phyloP scores from a whole-genome alignment of 2,888 invertebrate genomes.

The Rhagonycha fulva region DNA sequence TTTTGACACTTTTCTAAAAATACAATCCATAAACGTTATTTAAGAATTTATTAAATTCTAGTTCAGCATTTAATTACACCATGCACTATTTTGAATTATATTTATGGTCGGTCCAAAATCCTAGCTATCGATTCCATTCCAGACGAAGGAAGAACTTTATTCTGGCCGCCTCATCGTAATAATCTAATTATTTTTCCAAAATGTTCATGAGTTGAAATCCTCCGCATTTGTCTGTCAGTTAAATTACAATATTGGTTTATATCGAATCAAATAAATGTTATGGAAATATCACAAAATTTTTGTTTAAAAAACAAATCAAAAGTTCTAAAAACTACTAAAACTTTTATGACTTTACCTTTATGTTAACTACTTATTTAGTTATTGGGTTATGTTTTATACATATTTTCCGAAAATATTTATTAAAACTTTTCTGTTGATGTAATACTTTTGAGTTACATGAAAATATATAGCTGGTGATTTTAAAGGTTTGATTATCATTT shows the following conservation, averaged over 20 bases:
- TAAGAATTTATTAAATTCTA: conserved; percentile 7
- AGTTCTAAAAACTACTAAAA: not conserved
- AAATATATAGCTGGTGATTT: not conserved
- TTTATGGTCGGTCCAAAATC: not conserved
- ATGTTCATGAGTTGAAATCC: not conserved
- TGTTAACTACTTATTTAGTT: not conserved
- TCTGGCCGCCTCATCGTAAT: no score
- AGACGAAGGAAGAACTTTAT: no score
- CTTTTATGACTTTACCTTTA: not conserved
- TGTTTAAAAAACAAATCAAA: not conserved
- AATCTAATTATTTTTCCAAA: no score
- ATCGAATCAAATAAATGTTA: not conserved
- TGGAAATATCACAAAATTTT: not conserved
- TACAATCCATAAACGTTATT: conserved; percentile 7
- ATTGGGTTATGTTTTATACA: not conserved
- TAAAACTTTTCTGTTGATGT: not conserved
- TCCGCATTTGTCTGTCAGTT: not conserved
- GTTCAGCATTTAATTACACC: not conserved
- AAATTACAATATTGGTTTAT: not conserved
- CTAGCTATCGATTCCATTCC: no score
- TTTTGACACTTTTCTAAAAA: conserved; percentile 6
- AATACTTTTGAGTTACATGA: not conserved
- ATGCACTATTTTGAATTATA: not conserved
- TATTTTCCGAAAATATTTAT: not conserved
- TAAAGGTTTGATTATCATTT: not conserved